These are phyloP conservation scores for Nothura maculosa DNA, from an alignment of 2,797 vertebrate genomes.

Conservation along the genomic window DNA sequence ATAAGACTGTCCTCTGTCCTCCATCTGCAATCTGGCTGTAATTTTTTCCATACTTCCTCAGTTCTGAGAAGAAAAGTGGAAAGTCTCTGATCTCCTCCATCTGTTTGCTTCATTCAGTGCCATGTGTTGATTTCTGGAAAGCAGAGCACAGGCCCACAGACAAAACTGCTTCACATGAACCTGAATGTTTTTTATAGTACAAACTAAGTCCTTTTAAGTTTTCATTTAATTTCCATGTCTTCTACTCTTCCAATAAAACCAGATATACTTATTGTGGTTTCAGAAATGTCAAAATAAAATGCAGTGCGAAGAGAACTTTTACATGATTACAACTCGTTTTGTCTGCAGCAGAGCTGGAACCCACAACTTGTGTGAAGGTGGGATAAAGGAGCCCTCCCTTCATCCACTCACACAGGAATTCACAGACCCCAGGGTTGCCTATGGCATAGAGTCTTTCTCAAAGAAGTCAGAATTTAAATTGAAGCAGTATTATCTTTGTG, in stretches of 20 bases:
- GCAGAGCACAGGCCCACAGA: slow-evolving; percentile 16
- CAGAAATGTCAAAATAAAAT: slow-evolving; percentile 45
- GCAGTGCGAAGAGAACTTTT: slow-evolving; percentile 43
- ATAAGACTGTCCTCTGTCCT: not conserved
- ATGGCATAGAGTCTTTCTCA: not conserved
- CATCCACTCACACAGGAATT: slow-evolving; percentile 32
- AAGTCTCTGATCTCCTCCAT: slow-evolving; percentile 63
- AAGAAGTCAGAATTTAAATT: not conserved
- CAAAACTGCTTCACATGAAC: slow-evolving; percentile 32
- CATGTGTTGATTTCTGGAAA: not conserved
- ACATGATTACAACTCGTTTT: slow-evolving; percentile 50
- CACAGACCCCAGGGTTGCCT: not conserved
- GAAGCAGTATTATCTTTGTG: not conserved
- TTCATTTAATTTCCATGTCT: not conserved
- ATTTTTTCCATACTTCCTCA: slow-evolving; percentile 23
- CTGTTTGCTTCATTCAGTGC: slow-evolving; percentile 45
- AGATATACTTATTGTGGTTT: not conserved
- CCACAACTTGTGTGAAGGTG: not conserved
- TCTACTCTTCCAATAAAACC: not conserved
- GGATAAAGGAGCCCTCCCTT: slow-evolving; percentile 21
- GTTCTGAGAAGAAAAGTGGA: slow-evolving; percentile 57
- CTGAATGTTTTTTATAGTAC: slow-evolving; percentile 11
- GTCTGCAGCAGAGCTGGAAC: slow-evolving; percentile 16
- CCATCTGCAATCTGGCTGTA: not conserved
- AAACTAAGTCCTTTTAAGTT: slow-evolving; percentile 35